These are phyloP conservation scores for Tipula confusa DNA, from an alignment of 2,888 invertebrate species.

Conservation along the genomic window DNA sequence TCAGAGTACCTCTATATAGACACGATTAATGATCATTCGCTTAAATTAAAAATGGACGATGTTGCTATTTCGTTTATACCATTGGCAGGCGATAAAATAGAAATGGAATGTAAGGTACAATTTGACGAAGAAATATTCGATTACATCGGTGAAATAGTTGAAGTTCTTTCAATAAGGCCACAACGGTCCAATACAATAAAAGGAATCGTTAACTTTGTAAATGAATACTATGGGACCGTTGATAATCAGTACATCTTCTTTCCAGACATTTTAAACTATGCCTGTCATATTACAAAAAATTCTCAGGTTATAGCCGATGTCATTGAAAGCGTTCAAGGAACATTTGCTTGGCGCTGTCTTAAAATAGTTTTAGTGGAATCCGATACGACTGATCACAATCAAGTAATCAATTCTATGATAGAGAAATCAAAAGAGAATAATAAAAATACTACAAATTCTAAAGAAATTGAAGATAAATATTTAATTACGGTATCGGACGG, in stretches of 20 bases:
- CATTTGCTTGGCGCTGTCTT: conserved; percentile 43
- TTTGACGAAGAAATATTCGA: conserved; percentile 13
- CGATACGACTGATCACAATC: not conserved
- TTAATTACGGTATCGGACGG: conserved; percentile 33
- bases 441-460: conserved; percentile 50
- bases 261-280: conserved; percentile 53
- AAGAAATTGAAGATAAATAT: conserved; percentile 47
- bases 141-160: conserved; percentile 40
- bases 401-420: not conserved
- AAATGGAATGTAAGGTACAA: conserved; percentile 26
- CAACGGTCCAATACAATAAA: conserved; percentile 55
- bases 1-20: not conserved
- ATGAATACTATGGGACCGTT: conserved; percentile 54
- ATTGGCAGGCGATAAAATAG: not conserved
- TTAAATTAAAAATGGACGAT: not conserved
- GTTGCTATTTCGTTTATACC: not conserved
- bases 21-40: not conserved
- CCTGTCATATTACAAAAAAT: conserved; percentile 55
- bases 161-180: conserved; percentile 53
- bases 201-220: conserved; percentile 50
- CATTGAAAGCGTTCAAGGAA: conserved; percentile 66
- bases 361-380: conserved; percentile 34
- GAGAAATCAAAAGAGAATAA: conserved; percentile 38
- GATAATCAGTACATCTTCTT: conserved; percentile 59
- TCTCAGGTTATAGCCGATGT: conserved; percentile 62